phyloP scores from a whole-genome alignment of 2,888 invertebrate genomes.

The Drosophila algonquin region DNA sequence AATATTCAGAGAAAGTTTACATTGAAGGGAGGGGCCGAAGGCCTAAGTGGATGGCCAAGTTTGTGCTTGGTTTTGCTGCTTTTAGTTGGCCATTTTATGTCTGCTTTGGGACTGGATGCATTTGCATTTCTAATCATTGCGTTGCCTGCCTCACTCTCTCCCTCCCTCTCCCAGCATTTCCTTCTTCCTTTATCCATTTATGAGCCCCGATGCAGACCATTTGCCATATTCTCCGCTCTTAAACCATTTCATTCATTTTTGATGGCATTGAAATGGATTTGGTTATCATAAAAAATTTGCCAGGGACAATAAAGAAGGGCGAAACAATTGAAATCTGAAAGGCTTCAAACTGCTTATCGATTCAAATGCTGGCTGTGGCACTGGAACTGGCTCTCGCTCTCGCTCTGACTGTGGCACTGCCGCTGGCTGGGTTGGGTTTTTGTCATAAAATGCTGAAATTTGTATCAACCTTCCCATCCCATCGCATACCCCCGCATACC shows the following conservation, averaged over 20 bases:
- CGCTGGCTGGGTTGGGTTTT: constrained; percentile 21
- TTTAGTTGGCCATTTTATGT: constrained; percentile 44
- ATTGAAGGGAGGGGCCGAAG: not conserved
- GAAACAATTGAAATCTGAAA: constrained; percentile 67
- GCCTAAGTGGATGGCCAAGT: constrained; percentile 12
- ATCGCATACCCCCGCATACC: not conserved
- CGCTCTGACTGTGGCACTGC: not conserved
- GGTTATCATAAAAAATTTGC: constrained; percentile 47
- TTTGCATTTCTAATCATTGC: constrained; percentile 61
- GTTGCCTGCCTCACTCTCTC: not conserved
- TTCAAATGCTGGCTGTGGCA: constrained; percentile 53
- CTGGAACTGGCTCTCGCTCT: not conserved
- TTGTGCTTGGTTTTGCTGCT: constrained; percentile 15
- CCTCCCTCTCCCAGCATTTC: constrained; percentile 8
- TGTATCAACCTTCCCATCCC: constrained; percentile 13
- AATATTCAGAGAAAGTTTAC: constrained; percentile 43
- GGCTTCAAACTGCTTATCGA: constrained; percentile 73
- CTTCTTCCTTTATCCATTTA: constrained; percentile 20
- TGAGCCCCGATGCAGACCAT: constrained; percentile 13
- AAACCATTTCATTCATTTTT: constrained; percentile 45
- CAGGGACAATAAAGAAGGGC: constrained; percentile 48
- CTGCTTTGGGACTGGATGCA: constrained; percentile 42
- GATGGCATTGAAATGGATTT: constrained; percentile 58
- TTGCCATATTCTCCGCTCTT: constrained; percentile 12
- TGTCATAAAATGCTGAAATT: constrained; percentile 65